phyloP scores from a whole-genome alignment of 2,113 vertebrate species.

The Polypterus bichir region DNA sequence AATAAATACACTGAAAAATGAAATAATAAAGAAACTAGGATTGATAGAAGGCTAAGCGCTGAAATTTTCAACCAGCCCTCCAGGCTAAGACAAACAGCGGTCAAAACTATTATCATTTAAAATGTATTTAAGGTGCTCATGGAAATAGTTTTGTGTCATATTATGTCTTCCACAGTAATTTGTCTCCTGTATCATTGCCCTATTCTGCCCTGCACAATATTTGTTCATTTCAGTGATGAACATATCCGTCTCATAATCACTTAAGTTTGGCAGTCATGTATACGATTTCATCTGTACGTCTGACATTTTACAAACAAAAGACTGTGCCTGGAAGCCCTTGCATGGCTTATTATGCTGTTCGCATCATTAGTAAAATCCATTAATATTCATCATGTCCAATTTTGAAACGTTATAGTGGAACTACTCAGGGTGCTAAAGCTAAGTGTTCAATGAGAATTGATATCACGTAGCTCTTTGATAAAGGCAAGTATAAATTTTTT shows the following conservation, averaged over 20 bases:
- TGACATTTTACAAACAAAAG: constrained; percentile 8
- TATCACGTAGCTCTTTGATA: no score
- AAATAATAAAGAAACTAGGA: no score
- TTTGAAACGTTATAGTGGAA: not conserved
- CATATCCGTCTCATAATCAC: not conserved
- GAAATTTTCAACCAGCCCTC: no score
- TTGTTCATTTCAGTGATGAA: not conserved
- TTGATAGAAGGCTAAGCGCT: no score
- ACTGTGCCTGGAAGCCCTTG: not conserved
- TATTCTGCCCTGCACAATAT: not conserved
- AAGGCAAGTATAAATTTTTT: no score
- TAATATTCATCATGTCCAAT: constrained; percentile 6
- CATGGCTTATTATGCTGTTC: constrained; percentile 4
- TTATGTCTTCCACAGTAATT: not conserved
- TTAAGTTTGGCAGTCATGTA: not conserved
- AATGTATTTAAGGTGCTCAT: not conserved
- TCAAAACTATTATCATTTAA: no score
- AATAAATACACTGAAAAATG: no score
- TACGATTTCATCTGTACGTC: not conserved
- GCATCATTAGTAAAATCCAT: constrained; percentile 9
- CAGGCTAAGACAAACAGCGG: no score
- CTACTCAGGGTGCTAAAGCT: no score
- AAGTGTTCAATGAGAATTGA: no score
- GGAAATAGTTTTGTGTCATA: not conserved
- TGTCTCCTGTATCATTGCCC: not conserved